Percentiles rank a stretch among this genome's conserved stretches.
Conservation (phyloP, 2,113 vertebrate species). For the Cavia aperea region DNA sequence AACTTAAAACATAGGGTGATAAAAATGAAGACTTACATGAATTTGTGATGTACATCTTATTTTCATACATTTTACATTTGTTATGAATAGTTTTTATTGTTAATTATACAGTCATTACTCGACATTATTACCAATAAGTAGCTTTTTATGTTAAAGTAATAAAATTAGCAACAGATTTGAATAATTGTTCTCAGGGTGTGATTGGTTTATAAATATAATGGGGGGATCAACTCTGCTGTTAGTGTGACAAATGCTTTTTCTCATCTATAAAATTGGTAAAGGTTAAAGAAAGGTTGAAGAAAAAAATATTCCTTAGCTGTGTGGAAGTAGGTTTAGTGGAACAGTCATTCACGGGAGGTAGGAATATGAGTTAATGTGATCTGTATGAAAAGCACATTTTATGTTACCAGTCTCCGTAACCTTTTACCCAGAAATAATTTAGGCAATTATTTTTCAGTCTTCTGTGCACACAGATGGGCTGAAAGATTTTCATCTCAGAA, state of each 20-base stretch:
- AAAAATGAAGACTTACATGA: constrained; percentile 5
- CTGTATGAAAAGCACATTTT: constrained; percentile 3
- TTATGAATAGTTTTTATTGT: not conserved
- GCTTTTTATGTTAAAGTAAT: not conserved
- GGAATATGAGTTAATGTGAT: not conserved
- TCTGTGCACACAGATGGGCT: not conserved
- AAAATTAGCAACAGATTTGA: not conserved
- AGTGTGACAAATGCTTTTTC: not conserved
- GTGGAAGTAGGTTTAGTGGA: not conserved
- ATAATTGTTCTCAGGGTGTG: not conserved
- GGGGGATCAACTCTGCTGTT: not conserved
- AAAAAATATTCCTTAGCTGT: not conserved
- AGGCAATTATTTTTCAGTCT: not conserved
- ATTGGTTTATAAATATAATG: not conserved
- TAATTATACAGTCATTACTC: not conserved
- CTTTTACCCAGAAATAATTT: constrained; percentile 10
- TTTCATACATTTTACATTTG: not conserved
- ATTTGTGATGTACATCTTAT: not conserved
- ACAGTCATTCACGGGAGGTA: not conserved
- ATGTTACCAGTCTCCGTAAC: not conserved
- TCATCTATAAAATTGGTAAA: not conserved
- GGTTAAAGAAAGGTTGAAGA: not conserved
- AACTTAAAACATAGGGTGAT: not conserved
- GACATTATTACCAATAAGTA: constrained; percentile 17
- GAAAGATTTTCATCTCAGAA: not conserved